Evolutionary conservation across 2,113 vertebrate genomes (phyloP), one percentile per base, ranked within the genome.

Genomic region (Pao palembangensis): DNA sequence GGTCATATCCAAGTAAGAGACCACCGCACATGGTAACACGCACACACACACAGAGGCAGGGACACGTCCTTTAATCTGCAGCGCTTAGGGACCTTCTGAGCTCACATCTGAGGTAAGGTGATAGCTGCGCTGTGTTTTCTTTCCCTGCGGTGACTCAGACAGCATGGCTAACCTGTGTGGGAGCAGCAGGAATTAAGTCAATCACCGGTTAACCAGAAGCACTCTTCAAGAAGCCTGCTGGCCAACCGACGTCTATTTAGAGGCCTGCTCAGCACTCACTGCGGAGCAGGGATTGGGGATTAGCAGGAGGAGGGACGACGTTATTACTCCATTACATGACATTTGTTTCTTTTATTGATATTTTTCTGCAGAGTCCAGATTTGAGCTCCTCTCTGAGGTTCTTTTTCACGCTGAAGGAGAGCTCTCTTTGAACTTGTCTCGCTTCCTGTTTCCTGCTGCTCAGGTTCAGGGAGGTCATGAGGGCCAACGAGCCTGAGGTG

Each of bases 391-490:
- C 34, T 34, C 31, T 44, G 42, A 10, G 42, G 42, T 44, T 14
- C 15, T 44, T 44, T 44, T 4, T 17, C 25, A 28, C 25, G 25
- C 25, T 28, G 25, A 28, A 28, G 25, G 25, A 28, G 25, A 28
- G 25, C 25, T 28, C 25, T 28, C 21, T 3, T 23, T 23, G 21
- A 23, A 23, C 21, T 12, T 10, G 10, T 38, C 34, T 12, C 10
- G 11, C 34, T 38, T 12, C 34, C 10, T 12, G 10, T 12, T 38
- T 12, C 34, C 10, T 47, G 51, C 11, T 46, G n/a, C 8, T 1
- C 90, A 99, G 97, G 88, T 98, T 99, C 87, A 88, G 96, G 49
- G 94, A 99, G 75, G 88, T 88, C 3, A 20, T 96, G 58, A 84
- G 87, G 2, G 91, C 96, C 80, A 93, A 92, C 0, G 95, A 98